Evolutionary conservation across 2,797 vertebrate genomes (phyloP).

Genomic region (Diplodus puntazzo): DNA sequence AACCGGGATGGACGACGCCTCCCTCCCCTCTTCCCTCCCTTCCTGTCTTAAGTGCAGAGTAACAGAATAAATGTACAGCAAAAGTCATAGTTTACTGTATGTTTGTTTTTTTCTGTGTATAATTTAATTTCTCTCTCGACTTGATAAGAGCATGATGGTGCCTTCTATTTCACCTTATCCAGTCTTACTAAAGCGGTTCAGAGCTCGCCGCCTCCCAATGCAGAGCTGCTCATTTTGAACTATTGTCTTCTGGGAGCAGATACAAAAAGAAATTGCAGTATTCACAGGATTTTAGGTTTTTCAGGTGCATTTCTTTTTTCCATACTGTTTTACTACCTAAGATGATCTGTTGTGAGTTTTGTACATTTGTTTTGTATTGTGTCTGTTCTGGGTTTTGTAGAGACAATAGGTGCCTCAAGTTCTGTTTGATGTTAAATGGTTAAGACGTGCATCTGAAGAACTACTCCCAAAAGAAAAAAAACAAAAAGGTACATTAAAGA

Average conservation of each 20-base stretch:
- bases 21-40: conserved; percentile 61
- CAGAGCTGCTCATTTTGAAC: conserved; percentile 75
- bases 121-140: conserved; percentile 77
- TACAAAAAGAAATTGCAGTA: conserved; percentile 64
- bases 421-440: conserved; percentile 66
- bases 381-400: conserved; percentile 73
- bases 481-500: conserved; percentile 72
- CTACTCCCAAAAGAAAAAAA: conserved; percentile 25
- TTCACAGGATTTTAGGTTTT: conserved; percentile 68
- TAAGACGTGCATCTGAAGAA: conserved; percentile 65
- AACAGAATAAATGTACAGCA: conserved; percentile 91
- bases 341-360: conserved; percentile 82
- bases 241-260: conserved; percentile 70
- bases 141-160: conserved; percentile 95
- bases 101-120: conserved; percentile 81
- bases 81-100: conserved; percentile 89
- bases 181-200: conserved; percentile 88
- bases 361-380: conserved; percentile 81
- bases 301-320: conserved; percentile 71
- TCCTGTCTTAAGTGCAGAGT: conserved; percentile 66
- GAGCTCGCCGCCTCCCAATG: conserved; percentile 51
- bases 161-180: conserved; percentile 95
- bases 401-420: conserved; percentile 75
- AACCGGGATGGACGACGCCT: conserved; percentile 83
- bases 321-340: conserved; percentile 79